These are phyloP conservation scores for Trochalopteron elliotii DNA, from an alignment of 2,113 vertebrate species.

Conservation along the genomic window DNA sequence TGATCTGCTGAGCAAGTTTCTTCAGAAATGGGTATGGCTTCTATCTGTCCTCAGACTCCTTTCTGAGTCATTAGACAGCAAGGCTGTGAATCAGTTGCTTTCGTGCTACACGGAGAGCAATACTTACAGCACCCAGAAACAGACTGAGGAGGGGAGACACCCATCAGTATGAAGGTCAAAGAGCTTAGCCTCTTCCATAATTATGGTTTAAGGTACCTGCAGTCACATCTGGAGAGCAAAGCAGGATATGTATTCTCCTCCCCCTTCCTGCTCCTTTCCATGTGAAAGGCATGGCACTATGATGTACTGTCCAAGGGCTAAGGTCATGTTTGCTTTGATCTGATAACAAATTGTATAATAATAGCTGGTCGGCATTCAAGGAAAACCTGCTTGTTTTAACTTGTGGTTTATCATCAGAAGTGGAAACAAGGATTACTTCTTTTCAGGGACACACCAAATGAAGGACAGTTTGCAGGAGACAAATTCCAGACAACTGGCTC, in stretches of 20 bases:
- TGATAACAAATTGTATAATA: constrained; percentile 31
- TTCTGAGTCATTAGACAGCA: background rate
- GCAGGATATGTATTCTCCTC: background rate
- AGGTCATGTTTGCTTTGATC: constrained; percentile 49
- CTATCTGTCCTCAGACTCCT: background rate
- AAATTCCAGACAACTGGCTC: background rate
- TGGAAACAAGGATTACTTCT: constrained; percentile 8
- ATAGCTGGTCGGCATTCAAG: background rate
- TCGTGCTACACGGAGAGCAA: background rate
- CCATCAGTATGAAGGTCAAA: background rate
- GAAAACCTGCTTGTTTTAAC: background rate
- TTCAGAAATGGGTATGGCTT: background rate
- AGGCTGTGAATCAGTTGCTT: background rate
- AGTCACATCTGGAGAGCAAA: constrained; percentile 19
- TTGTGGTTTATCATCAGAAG: background rate
- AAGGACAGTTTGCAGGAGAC: background rate
- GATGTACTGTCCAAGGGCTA: background rate
- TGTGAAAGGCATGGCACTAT: background rate
- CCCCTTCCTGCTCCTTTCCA: background rate
- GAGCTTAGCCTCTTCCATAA: background rate
- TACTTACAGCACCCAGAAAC: background rate
- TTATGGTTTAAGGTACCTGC: background rate
- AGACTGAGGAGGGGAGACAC: background rate
- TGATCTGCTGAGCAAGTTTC: constrained; percentile 18
- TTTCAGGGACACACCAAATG: background rate